Evolutionary conservation across 2,797 vertebrate genomes (phyloP).

Genomic region (Ambastaia sidthimunki): DNA sequence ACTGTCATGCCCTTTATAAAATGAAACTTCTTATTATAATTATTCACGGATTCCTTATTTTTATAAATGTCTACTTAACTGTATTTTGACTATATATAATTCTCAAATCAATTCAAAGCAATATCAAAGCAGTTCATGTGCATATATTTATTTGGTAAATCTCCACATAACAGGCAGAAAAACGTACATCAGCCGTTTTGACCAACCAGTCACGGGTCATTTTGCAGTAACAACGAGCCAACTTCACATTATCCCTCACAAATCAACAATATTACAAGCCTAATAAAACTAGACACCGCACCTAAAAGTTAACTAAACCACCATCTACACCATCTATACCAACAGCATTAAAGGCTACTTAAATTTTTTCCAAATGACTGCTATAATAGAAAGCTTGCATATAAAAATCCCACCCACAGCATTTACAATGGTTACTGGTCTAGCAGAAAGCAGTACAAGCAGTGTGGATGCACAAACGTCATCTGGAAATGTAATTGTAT

Average conservation of each 20-base stretch:
- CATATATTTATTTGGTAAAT: too few relatives aligned
- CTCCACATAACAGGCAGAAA: too few relatives aligned
- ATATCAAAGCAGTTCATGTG: too few relatives aligned
- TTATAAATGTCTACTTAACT: too few relatives aligned
- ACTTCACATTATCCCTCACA: not conserved
- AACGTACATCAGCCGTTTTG: not conserved
- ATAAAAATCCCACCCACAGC: not conserved
- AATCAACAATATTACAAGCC: not conserved
- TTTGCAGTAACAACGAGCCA: not conserved
- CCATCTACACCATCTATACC: not conserved
- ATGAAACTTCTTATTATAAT: too few relatives aligned
- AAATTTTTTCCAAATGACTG: not conserved
- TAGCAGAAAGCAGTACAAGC: not conserved
- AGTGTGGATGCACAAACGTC: not conserved
- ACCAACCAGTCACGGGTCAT: not conserved
- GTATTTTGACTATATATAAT: too few relatives aligned
- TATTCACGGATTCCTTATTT: too few relatives aligned
- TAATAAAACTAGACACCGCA: not conserved
- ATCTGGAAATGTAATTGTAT: slow-evolving; percentile 39
- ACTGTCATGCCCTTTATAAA: not conserved
- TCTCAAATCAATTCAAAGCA: too few relatives aligned
- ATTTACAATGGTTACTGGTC: not conserved
- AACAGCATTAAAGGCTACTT: not conserved
- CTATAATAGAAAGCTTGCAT: not conserved
- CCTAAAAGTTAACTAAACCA: not conserved